Evolutionary conservation across 2,797 vertebrate species (phyloP), one percentile per base, ranked within the genome.

Genomic region (Gymnoscopelus braueri): DNA sequence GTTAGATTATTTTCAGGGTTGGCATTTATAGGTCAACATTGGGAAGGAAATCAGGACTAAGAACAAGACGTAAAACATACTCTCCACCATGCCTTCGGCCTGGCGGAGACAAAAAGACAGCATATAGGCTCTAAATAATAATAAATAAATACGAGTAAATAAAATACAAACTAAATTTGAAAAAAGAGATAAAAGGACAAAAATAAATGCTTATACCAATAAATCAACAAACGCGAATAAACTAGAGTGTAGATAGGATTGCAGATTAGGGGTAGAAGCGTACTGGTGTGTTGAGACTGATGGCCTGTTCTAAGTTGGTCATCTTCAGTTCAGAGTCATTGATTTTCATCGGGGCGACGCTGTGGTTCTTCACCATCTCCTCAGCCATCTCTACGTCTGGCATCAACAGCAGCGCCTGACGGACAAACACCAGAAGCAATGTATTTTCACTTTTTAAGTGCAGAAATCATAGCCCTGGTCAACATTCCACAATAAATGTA

Each of bases 321-420:
- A 96, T 89, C 60, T 85, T 89, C 47, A 97, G 89, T 71, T 94
- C 91, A 54, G 82, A 89, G 67, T 92, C 90, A 3, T 92, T 83
- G 24, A 96, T 75, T 24, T 87, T 93, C 19, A 19, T 19, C 19
- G 1, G 19, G 19, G 19, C 19, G 23, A 93, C 93, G n/a, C 71
- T 79, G 75, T 95, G 92, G 69, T 95, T 94, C 32, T 95, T 96
- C n/a, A 96, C 87, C 77, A 97, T 94, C 74, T 96, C 95, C 13
- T 95, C 81, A 3, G 94, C 95, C 5, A 93, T 91, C 7, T 93
- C 94, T 15, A 67, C 49, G 23, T 81, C 91, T 44, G 80, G 59
- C 54, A 97, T 75, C 4, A 93, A 93, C 19, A 97, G 55, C 13
- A 95, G 93, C 0, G 87, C 95, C 96, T 98, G 68, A 66, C 23